A percentile compares a stretch with the other conserved stretches of the same genome.
These are phyloP conservation scores for Cassiopea andromeda DNA, from an alignment of 30 jellyfish, hydroid and myxozoan genomes.

Conservation along the genomic window DNA sequence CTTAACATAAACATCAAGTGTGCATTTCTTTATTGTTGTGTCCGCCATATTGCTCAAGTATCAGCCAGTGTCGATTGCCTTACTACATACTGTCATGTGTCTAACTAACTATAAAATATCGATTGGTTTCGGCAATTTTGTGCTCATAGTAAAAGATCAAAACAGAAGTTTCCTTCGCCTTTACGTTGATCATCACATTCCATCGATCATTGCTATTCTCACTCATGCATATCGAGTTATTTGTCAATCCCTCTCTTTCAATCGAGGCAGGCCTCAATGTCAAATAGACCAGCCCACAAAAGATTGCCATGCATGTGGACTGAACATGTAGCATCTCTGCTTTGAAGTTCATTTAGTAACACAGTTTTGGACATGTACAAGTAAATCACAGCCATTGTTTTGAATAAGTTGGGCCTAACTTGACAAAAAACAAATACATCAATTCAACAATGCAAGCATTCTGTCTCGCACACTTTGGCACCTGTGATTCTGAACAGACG, in stretches of 20 bases:
- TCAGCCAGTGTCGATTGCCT: slow-evolving; percentile 10
- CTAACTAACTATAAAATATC: neutral
- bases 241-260: slow-evolving; percentile 52
- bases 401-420: too few relatives aligned
- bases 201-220: slow-evolving; percentile 24
- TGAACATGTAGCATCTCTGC: too few relatives aligned
- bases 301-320: too few relatives aligned
- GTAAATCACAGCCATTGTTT: too few relatives aligned
- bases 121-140: neutral
- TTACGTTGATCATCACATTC: slow-evolving; percentile 25
- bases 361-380: too few relatives aligned
- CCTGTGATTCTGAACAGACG: too few relatives aligned
- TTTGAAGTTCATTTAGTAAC: too few relatives aligned
- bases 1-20: slow-evolving; percentile 88
- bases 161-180: slow-evolving; percentile 46
- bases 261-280: slow-evolving; percentile 55
- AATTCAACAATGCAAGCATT: too few relatives aligned
- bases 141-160: neutral
- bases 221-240: slow-evolving; percentile 73
- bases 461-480: too few relatives aligned
- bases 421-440: too few relatives aligned
- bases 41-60: slow-evolving; percentile 67
- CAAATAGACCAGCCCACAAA: slow-evolving; percentile 8
- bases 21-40: slow-evolving; percentile 58
- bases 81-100: slow-evolving; percentile 23